Evolutionary conservation across 2,113 vertebrate genomes (phyloP), one percentile per base, ranked within the genome.

Genomic region (Strigops habroptila): DNA sequence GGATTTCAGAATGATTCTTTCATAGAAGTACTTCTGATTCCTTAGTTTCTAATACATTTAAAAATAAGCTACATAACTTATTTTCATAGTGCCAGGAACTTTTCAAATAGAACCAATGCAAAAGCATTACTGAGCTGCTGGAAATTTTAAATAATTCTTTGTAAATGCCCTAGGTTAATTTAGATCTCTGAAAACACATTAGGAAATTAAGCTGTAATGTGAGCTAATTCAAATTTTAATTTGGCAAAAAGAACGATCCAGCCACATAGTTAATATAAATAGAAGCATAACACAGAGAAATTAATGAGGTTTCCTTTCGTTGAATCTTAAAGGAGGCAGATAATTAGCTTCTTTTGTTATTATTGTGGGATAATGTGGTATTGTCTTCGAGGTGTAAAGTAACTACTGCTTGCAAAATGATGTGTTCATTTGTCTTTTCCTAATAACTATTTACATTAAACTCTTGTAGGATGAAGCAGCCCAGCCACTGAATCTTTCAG

Each of bases 401-500:
- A 97, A 96, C 93, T 96, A 97, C 98, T 97, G 96, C 97, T 97
- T 96, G 84, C 96, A 96, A 97, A 97, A 95, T 92, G 93, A 98
- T 98, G 95, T 65, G 93, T 96, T 98, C 97, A 95, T 98, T 98
- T 98, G 98, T 98, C 98, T 98, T 98, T 93, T 91, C 94, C 73
- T 97, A 97, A 97, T 96, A 97, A 94, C 97, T 98, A 96, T 97
- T 98, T 98, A 96, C 97, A 87, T 97, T 97, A 96, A 97, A 97
- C 93, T 97, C 96, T 97, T 91, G 71, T 94, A 99, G 99, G 99
- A 99, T 97, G 99, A 99, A 98, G 98, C 99, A 96, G 98, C 99
- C 62, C 99, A 99, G 98, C 99, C 99, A 31, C 98, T 99, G 97
- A 99, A 99, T 97, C 98, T 99, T 93, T 99, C 99, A 84, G 98